These are phyloP conservation scores for Bujurquina vittata DNA, from an alignment of 2,113 vertebrate species.

Conservation along the genomic window DNA sequence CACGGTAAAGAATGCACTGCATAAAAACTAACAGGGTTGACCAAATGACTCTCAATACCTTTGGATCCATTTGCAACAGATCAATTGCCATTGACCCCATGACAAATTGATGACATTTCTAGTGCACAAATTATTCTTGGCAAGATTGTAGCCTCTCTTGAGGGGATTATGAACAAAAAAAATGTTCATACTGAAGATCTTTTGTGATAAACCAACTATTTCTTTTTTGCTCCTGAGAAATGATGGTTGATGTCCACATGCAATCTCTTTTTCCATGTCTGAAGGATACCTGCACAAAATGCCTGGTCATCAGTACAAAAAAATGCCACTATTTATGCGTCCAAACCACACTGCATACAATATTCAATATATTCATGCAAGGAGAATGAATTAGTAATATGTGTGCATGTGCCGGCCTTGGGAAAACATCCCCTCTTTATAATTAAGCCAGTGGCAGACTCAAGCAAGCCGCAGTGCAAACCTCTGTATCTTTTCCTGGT, in stretches of 20 bases:
- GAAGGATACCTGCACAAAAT: background rate
- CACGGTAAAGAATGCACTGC: background rate
- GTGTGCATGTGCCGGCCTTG: constrained; percentile 56
- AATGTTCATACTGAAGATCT: no score
- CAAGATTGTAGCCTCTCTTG: background rate
- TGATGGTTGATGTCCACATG: background rate
- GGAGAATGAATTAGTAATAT: constrained; percentile 66
- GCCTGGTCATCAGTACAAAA: background rate
- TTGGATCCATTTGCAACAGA: constrained; percentile 14
- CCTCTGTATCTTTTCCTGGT: constrained; percentile 39
- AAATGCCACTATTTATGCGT: background rate
- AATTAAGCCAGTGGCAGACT: constrained; percentile 66
- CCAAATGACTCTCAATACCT: background rate
- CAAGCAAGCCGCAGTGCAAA: constrained; percentile 22
- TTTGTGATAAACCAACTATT: background rate
- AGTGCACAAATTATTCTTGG: background rate
- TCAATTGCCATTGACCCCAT: constrained; percentile 9
- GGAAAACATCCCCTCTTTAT: constrained; percentile 59
- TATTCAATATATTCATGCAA: constrained; percentile 46
- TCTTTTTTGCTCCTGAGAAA: background rate
- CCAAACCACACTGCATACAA: constrained; percentile 13
- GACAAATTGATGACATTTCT: constrained; percentile 1
- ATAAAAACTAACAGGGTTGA: background rate
- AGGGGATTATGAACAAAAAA: background rate
- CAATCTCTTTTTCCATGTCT: background rate